These are phyloP conservation scores for Dromius quadrimaculatus DNA, from an alignment of 2,888 invertebrate species.

Conservation along the genomic window DNA sequence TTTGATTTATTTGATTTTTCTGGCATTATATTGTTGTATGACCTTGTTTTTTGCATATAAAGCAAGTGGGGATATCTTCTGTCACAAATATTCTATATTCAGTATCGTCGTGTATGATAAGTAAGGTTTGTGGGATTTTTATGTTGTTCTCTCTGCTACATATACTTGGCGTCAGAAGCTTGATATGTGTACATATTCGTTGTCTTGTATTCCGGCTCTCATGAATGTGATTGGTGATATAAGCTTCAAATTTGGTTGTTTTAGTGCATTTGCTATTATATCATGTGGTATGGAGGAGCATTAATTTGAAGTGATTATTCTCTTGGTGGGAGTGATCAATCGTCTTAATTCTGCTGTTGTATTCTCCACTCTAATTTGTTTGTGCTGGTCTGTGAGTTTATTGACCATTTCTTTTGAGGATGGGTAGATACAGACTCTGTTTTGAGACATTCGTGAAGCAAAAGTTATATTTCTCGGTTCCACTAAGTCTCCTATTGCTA, in stretches of 20 bases:
- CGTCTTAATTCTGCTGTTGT: not conserved
- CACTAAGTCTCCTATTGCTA: not conserved
- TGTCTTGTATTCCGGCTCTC: slow-evolving; percentile 4
- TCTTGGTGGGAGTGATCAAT: slow-evolving; percentile 23
- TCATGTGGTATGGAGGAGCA: slow-evolving; percentile 30
- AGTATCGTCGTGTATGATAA: slow-evolving; percentile 15
- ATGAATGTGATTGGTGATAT: slow-evolving; percentile 5
- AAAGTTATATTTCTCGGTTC: not conserved
- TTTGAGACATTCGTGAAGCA: not conserved
- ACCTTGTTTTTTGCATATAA: not conserved
- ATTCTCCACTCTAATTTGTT: slow-evolving; percentile 16
- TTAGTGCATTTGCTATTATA: slow-evolving; percentile 11
- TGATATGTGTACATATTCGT: slow-evolving; percentile 11
- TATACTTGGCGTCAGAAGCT: slow-evolving; percentile 9
- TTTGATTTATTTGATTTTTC: not conserved
- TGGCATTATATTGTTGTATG: slow-evolving; percentile 9
- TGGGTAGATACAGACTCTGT: slow-evolving; percentile 37
- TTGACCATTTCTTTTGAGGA: slow-evolving; percentile 35
- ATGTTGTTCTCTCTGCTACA: not conserved
- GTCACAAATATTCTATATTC: slow-evolving; percentile 24
- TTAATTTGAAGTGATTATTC: slow-evolving; percentile 35
- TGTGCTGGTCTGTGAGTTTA: slow-evolving; percentile 22
- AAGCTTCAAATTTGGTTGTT: not conserved
- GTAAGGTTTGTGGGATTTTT: not conserved
- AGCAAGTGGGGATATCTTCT: slow-evolving; percentile 1